phyloP scores from a whole-genome alignment of 2,888 invertebrate genomes.

The Callimorpha dominula region DNA sequence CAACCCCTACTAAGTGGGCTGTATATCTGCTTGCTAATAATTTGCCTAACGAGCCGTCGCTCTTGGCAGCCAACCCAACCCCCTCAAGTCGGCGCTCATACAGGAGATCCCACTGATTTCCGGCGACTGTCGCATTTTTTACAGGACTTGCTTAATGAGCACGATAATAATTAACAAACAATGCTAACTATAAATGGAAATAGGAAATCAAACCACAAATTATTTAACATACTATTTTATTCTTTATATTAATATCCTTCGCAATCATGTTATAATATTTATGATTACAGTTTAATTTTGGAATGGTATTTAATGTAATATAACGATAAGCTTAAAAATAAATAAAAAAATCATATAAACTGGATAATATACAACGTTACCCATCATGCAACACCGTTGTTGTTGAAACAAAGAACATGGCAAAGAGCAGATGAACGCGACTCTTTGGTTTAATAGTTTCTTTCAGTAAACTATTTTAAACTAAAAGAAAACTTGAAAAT shows the following conservation, averaged over 20 bases:
- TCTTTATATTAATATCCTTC: slow-evolving; percentile 80
- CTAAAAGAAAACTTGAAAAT: slow-evolving; percentile 54
- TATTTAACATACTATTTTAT: slow-evolving; percentile 78
- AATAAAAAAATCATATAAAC: slow-evolving; percentile 75
- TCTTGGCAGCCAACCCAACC: no score
- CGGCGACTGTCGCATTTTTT: no score
- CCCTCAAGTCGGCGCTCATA: no score
- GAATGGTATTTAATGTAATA: slow-evolving; percentile 81
- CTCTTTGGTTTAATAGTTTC: slow-evolving; percentile 82
- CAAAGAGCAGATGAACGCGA: slow-evolving; percentile 80
- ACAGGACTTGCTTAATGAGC: no score
- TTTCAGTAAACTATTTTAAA: slow-evolving; percentile 57
- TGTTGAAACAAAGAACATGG: slow-evolving; percentile 65
- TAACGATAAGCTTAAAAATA: slow-evolving; percentile 83
- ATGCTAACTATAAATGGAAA: background rate
- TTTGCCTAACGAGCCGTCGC: no score
- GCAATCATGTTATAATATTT: slow-evolving; percentile 80
- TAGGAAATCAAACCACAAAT: slow-evolving; percentile 41
- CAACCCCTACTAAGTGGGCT: no score
- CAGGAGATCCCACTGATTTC: no score
- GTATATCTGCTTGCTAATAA: no score
- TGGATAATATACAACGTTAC: slow-evolving; percentile 61
- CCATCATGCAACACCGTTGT: slow-evolving; percentile 70
- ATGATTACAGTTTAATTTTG: slow-evolving; percentile 85
- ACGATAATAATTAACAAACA: background rate